A percentile compares a stretch with the other conserved stretches of the same genome.
phyloP scores from a whole-genome alignment of 2,113 vertebrate genomes.

The Chaetodon auriga region DNA sequence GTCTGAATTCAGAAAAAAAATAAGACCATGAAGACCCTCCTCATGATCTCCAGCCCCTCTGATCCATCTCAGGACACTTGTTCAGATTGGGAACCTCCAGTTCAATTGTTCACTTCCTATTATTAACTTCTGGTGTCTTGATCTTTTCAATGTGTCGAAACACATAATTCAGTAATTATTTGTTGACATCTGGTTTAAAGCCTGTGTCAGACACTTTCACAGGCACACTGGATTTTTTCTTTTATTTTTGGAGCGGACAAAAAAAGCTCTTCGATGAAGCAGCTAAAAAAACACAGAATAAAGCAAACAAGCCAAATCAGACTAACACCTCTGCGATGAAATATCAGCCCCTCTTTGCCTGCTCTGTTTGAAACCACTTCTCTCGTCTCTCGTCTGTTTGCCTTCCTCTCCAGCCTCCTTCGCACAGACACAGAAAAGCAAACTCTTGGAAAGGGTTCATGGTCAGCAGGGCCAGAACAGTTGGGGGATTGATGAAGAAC shows the following conservation, averaged over 20 bases:
- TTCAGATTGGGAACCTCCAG: too few relatives aligned
- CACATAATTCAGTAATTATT: background rate
- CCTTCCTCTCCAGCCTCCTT: slow-evolving; percentile 14
- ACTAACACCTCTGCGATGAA: slow-evolving; percentile 17
- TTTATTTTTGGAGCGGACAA: background rate
- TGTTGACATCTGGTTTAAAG: background rate
- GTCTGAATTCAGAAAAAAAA: too few relatives aligned
- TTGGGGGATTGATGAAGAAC: background rate
- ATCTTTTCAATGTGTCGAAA: background rate
- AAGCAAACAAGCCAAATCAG: slow-evolving; percentile 21
- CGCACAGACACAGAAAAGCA: slow-evolving; percentile 40
- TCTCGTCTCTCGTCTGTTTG: background rate
- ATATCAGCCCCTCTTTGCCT: background rate
- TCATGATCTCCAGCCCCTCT: too few relatives aligned
- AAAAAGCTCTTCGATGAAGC: background rate
- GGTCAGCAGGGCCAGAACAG: slow-evolving; percentile 5
- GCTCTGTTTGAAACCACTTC: slow-evolving; percentile 21
- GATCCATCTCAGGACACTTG: too few relatives aligned
- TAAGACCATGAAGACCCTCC: background rate
- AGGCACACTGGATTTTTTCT: background rate
- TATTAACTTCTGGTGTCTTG: background rate
- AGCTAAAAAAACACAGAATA: background rate
- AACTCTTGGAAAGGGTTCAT: slow-evolving; percentile 34
- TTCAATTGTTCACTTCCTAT: too few relatives aligned
- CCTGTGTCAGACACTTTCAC: background rate